Evolutionary conservation across 2,888 invertebrate genomes (phyloP), one percentile per base, ranked within the genome.

Genomic region (Epinotia ramella): DNA sequence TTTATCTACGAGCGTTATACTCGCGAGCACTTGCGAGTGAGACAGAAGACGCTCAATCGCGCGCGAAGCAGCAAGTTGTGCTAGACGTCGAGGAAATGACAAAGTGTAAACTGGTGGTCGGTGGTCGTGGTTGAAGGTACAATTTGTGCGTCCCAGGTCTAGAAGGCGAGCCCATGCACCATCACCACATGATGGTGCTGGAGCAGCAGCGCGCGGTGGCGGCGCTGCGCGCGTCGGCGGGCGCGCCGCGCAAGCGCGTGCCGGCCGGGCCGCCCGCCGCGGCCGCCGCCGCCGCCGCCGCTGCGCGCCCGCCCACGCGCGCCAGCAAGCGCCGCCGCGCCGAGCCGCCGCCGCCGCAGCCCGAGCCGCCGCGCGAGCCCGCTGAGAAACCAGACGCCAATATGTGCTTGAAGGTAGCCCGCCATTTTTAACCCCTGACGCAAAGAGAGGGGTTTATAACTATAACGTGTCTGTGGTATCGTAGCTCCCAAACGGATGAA

Each of bases 301-400:
- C 94, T 77, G 85, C 94, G 77, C 88, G 94, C 80, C 92, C 92
- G 63, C 91, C 94, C 53, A 86, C 94, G 33, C 85, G 87, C 78
- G 1, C 84, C 24, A 78, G 84, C 81, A 91, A 89, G 84, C 87
- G 89, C 28, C 82, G 81, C 0, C 85, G 89, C 67, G 64, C 87
- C 86, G 81, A 79, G 76, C 95, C 95, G 79, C 84, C 94, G 68
- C 94, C 96, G 78, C 90, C 94, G 77, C 90, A 91, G 80, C 92
- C 95, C 73, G 95, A 95, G 73, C 95, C 96, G 75, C 95, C 96
- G 53, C 91, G 96, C n/a, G 96, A 96, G 86, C 96, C 96, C 28
- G 92, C 93, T 0, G 97, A 97, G 89, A 97, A 97, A 82, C 97
- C 97, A 0, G 97, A 98, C 87, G 97, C 97, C 1, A 97, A 97